Conservation (phyloP, 2,113 vertebrate genomes). For the Caranx melampygus region DNA sequence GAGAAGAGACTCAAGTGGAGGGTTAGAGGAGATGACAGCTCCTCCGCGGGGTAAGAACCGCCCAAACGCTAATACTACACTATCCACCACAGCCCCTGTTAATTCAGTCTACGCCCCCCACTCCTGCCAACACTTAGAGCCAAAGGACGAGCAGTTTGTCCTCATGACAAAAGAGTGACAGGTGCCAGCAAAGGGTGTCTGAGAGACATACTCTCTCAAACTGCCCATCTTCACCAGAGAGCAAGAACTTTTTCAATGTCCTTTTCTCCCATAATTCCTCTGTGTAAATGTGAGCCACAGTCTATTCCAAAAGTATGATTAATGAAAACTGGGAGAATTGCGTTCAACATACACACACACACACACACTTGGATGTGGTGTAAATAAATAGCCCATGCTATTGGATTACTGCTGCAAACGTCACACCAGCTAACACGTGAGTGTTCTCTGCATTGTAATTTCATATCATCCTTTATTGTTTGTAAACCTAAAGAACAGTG, state of each 20-base stretch:
- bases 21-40: slow-evolving; percentile 39
- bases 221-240: slow-evolving; percentile 5
- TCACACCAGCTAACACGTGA: slow-evolving; percentile 51
- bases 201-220: slow-evolving; percentile 28
- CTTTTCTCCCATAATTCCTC: background rate
- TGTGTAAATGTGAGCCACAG: background rate
- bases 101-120: slow-evolving; percentile 46
- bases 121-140: slow-evolving; percentile 46
- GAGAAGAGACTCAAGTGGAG: slow-evolving; percentile 40
- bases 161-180: slow-evolving; percentile 87
- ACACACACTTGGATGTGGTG: slow-evolving; percentile 31
- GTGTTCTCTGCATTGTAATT: background rate
- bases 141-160: slow-evolving; percentile 78
- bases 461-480: slow-evolving; percentile 15
- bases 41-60: slow-evolving; percentile 30
- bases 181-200: slow-evolving; percentile 81
- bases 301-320: background rate
- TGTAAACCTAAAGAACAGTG: background rate
- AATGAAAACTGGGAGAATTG: slow-evolving; percentile 41
- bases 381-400: slow-evolving; percentile 70
- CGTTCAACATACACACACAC: slow-evolving; percentile 27
- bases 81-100: slow-evolving; percentile 48
- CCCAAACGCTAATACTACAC: slow-evolving; percentile 49
- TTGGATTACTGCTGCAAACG: slow-evolving; percentile 64
- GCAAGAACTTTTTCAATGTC: background rate